Evolutionary conservation across 2,113 vertebrate species (phyloP).

Genomic region (Rousettus leschenaultii): DNA sequence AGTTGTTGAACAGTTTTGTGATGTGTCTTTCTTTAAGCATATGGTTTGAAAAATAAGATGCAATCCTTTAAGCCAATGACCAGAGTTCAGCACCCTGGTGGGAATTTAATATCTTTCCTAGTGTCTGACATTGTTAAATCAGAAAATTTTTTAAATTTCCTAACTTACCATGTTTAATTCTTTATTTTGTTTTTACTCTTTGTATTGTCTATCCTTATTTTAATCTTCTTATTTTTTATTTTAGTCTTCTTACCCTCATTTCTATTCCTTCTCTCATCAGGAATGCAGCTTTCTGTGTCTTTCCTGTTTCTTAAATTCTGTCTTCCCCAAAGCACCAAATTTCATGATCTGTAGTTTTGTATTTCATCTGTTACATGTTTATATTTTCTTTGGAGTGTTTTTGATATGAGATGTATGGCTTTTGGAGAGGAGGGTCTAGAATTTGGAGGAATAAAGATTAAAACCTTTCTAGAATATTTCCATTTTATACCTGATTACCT

Average conservation of each 20-base stretch:
- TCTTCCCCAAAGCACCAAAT: not conserved
- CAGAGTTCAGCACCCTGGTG: slow-evolving; percentile 16
- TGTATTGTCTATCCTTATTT: slow-evolving; percentile 1
- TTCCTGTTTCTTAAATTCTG: not conserved
- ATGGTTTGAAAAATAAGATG: slow-evolving; percentile 31
- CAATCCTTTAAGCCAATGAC: not conserved
- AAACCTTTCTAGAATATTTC: slow-evolving; percentile 25
- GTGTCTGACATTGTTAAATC: not conserved
- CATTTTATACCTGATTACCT: not conserved
- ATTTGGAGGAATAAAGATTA: slow-evolving; percentile 32
- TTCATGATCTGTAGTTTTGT: not conserved
- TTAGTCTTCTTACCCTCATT: not conserved
- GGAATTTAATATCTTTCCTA: not conserved
- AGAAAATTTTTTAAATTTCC: not conserved
- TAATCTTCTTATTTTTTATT: slow-evolving; percentile 5
- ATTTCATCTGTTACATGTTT: slow-evolving; percentile 36
- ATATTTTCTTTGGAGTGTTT: not conserved
- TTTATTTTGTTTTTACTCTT: not conserved
- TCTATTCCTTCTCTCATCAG: not conserved
- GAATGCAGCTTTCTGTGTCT: not conserved
- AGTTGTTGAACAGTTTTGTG: slow-evolving; percentile 1
- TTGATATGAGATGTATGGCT: not conserved
- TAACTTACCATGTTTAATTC: not conserved
- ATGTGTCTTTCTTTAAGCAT: slow-evolving; percentile 33
- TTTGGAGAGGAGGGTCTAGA: not conserved